Conservation (phyloP, 2,888 invertebrate genomes). For the Lasioglossum calceatum region DNA sequence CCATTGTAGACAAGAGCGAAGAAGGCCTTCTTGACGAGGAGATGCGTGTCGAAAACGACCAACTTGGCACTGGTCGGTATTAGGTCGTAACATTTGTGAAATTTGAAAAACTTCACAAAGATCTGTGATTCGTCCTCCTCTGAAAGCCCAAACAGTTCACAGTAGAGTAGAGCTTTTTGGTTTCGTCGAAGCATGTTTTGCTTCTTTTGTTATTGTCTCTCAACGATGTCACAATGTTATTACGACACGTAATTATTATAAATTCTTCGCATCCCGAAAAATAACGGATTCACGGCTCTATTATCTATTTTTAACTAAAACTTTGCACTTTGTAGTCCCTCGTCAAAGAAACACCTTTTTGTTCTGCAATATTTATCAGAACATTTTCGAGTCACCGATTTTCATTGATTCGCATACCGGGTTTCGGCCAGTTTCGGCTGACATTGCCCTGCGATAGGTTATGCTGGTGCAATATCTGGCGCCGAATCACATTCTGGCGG, state of each 20-base stretch:
- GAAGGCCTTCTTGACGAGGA: conserved; percentile 99
- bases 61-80: conserved; percentile 99
- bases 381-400: not conserved
- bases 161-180: conserved; percentile 78
- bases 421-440: not conserved
- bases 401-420: not conserved
- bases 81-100: conserved; percentile 99
- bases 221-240: conserved; percentile 45
- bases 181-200: conserved; percentile 77
- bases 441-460: conserved; percentile 25
- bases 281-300: not conserved
- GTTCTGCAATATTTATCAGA: not conserved
- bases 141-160: conserved; percentile 85
- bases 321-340: not conserved
- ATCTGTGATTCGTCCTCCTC: conserved; percentile 99
- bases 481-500: conserved; percentile 1
- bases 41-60: conserved; percentile 99
- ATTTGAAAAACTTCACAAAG: conserved; percentile 99
- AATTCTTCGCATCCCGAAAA: not conserved
- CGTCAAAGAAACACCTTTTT: conserved; percentile 4
- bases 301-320: not conserved
- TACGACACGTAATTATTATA: not conserved
- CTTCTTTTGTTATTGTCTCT: not conserved
- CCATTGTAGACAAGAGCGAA: conserved; percentile 99
- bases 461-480: not conserved